A percentile compares a stretch with the other conserved stretches of the same genome.
phyloP scores from a whole-genome alignment of 2,113 vertebrate species.

The Rhynchomys soricoides region DNA sequence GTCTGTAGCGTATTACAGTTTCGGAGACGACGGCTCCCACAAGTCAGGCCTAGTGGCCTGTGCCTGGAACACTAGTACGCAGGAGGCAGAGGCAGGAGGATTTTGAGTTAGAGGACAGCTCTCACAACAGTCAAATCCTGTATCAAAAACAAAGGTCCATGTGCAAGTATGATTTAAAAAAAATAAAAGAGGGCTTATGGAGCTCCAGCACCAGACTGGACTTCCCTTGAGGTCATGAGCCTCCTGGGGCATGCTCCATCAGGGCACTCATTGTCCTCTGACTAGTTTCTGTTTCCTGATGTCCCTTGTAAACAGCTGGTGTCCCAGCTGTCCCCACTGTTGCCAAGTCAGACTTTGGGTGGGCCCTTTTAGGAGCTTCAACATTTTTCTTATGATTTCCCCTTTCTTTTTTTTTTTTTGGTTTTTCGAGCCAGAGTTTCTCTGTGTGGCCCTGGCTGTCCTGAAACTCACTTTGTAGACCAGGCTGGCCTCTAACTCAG shows the following conservation, averaged over 20 bases:
- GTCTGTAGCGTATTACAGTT: not conserved
- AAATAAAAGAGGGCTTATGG: not conserved
- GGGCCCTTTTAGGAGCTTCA: conserved; percentile 26
- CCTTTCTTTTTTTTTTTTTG: too few species aligned
- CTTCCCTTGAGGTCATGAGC: not conserved
- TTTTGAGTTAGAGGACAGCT: not conserved
- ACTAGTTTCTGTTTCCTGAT: not conserved
- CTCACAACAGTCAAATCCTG: not conserved
- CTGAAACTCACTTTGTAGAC: too few species aligned
- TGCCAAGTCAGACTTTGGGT: not conserved
- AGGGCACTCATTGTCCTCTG: not conserved
- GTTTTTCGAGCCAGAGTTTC: too few species aligned
- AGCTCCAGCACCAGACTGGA: not conserved
- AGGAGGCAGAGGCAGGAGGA: not conserved
- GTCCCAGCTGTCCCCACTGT: not conserved
- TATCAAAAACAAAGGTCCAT: not conserved
- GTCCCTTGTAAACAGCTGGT: not conserved
- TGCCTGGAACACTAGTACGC: not conserved
- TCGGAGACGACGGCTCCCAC: not conserved
- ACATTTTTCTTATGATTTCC: not conserved
- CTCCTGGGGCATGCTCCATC: not conserved
- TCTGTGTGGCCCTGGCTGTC: too few species aligned
- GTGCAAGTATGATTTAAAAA: not conserved
- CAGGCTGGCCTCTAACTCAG: too few species aligned
- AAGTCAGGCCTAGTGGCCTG: not conserved